phyloP scores from a whole-genome alignment of 2,113 vertebrate genomes.

The Podilymbus podiceps region DNA sequence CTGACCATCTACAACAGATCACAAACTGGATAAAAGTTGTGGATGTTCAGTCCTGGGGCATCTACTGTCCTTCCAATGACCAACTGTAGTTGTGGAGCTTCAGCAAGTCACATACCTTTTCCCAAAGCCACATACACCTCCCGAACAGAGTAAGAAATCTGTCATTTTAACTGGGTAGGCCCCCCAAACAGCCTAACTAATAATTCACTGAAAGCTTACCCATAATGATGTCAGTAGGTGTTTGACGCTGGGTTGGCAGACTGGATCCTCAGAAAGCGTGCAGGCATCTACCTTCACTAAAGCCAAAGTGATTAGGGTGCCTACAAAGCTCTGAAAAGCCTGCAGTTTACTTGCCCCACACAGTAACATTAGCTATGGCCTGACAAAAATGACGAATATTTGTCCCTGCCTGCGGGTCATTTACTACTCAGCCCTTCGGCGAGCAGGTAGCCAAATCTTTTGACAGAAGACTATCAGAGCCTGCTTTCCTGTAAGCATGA shows the following conservation, averaged over 20 bases:
- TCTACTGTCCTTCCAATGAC: neutral
- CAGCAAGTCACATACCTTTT: neutral
- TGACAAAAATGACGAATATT: neutral
- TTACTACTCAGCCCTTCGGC: neutral
- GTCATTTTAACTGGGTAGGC: neutral
- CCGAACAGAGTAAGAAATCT: neutral
- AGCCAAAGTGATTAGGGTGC: neutral
- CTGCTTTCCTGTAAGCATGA: neutral
- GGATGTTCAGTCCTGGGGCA: neutral
- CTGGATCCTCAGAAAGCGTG: neutral
- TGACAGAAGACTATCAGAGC: neutral
- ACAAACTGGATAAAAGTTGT: neutral
- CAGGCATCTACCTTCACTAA: neutral
- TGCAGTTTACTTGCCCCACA: neutral
- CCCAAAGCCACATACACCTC: slow-evolving; percentile 1
- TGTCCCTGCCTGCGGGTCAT: neutral
- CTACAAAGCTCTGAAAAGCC: neutral
- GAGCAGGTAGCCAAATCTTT: neutral
- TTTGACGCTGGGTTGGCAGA: neutral
- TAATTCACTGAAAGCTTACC: neutral
- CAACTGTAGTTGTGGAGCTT: neutral
- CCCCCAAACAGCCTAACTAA: neutral
- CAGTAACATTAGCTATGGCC: neutral
- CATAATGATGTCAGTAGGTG: neutral
- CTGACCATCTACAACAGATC: neutral